phyloP scores from a whole-genome alignment of 2,797 vertebrate genomes.

The Artibeus lituratus region DNA sequence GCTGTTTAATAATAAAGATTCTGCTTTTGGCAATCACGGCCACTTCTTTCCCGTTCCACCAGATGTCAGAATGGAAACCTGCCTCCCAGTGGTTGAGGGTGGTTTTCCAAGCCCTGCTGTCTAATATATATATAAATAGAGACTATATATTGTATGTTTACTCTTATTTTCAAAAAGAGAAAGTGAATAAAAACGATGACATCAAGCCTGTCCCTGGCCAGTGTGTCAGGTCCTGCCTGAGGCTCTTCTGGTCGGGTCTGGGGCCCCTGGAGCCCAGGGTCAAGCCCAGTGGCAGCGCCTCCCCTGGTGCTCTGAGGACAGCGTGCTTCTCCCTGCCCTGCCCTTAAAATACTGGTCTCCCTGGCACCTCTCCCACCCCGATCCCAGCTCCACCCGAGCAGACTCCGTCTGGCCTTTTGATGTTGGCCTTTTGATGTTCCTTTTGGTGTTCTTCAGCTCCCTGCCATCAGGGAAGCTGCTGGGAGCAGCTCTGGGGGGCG shows the following conservation, averaged over 20 bases:
- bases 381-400: neutral
- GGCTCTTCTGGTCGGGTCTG: neutral
- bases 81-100: neutral
- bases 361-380: neutral
- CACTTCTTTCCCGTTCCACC: slow-evolving; percentile 14
- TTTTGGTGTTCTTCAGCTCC: neutral
- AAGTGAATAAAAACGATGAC: slow-evolving; percentile 69
- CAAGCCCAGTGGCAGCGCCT: neutral
- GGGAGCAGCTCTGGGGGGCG: neutral
- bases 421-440: neutral
- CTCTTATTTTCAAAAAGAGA: slow-evolving; percentile 62
- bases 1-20: slow-evolving; percentile 72
- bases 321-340: neutral
- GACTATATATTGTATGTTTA: slow-evolving; percentile 69
- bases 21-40: slow-evolving; percentile 43
- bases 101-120: neutral
- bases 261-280: neutral
- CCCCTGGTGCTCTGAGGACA: neutral
- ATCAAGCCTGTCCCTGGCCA: neutral
- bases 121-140: slow-evolving; percentile 56
- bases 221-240: slow-evolving; percentile 50
- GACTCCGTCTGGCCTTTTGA: neutral
- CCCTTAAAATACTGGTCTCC: neutral
- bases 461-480: neutral
- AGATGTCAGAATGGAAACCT: neutral